Evolutionary conservation across 2,888 invertebrate species (phyloP), one percentile per base, ranked within the genome.

Genomic region (Octonoba sinensis): DNA sequence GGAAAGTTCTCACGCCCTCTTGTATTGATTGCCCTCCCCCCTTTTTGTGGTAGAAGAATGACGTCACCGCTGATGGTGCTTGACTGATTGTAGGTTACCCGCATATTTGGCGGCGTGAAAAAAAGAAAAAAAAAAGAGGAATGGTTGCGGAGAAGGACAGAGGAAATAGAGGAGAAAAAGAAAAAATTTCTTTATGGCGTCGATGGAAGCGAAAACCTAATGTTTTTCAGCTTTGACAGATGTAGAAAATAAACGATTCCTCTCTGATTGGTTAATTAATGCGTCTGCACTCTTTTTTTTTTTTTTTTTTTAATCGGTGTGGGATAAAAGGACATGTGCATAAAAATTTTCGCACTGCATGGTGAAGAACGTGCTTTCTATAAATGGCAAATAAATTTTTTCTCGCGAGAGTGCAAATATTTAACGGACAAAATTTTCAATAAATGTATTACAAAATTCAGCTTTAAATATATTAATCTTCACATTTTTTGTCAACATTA

Each of bases 11-110:
- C 73, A 73, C 79, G 67, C 62, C 76, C 69, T 62, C 76, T 18
- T 49, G 51, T 60, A 79, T 79, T 67, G 79, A 79, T 79, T 73
- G 67, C 69, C 46, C 56, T 22, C 54, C 20, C 65, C 44, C 59
- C 47, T 54, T 47, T 27, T 47, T 15, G 47, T 46, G 4, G 73
- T 59, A 44, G 64, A 27, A 27, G 27, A 27, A 27, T 67, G 79
- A 79, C 79, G 79, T 73, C 79, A 73, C 67, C 62, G 64, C 67
- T 62, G 65, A 78, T 78, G 78, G 72, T 64, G 71, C 72, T 78
- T 72, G 78, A 78, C 72, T 72, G 78, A 78, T 78, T 78, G 78
- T 59, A 51, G 72, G 72, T 57, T 76, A 36, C 59, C 20, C 18
- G 66, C 65, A 47, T 65, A 18, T 54, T 47, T 51, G n/a, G 64